Percentiles rank a stretch among this genome's conserved stretches.
Conservation (phyloP, 1,140 invertebrate genomes). For the Bemisia tabaci region DNA sequence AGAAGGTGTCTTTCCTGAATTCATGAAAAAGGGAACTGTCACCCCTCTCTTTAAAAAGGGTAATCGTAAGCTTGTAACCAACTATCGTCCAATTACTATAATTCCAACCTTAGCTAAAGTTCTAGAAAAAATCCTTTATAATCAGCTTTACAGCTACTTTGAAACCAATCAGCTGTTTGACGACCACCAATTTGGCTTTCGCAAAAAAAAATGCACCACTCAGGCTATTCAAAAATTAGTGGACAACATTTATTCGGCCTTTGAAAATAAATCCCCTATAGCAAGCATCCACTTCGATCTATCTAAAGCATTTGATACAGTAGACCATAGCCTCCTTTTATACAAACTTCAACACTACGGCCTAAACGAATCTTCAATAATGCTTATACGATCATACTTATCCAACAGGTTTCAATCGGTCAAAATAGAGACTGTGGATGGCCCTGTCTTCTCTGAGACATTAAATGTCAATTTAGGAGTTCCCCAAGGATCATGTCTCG, state of each 20-base stretch:
- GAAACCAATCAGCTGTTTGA: neutral
- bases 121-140: neutral
- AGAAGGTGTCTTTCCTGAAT: neutral
- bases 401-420: neutral
- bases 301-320: neutral
- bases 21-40: neutral
- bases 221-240: neutral
- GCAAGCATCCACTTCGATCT: neutral
- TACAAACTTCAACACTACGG: neutral
- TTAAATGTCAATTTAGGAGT: neutral
- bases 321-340: neutral
- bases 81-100: slow-evolving; percentile 7
- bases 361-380: neutral
- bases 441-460: neutral
- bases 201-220: neutral
- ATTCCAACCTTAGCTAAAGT: slow-evolving; percentile 1
- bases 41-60: neutral
- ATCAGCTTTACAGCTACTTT: neutral
- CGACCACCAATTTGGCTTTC: neutral
- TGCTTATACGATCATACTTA: neutral
- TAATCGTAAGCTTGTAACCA: neutral
- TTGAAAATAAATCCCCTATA: neutral
- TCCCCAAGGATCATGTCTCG: neutral
- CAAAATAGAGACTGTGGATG: neutral
- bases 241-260: neutral